Evolutionary conservation across 2,888 invertebrate genomes (phyloP).

Genomic region (Drosophila nr. perissopoda): DNA sequence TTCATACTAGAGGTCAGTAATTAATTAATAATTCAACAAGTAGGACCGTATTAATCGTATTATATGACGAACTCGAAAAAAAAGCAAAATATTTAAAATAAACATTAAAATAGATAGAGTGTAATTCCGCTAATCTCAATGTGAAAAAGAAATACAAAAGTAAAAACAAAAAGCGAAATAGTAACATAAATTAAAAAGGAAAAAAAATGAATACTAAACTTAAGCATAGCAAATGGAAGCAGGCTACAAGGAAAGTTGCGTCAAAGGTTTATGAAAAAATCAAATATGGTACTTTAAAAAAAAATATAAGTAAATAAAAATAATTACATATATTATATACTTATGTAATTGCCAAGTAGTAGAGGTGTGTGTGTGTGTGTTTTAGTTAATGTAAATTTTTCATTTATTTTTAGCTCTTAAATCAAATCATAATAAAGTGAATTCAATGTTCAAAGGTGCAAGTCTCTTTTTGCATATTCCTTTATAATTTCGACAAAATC

Average conservation of each 20-base stretch:
- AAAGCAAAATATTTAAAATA: constrained; percentile 25
- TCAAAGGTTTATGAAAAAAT: constrained; percentile 22
- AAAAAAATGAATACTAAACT: not conserved
- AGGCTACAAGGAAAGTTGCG: constrained; percentile 30
- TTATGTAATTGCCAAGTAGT: constrained; percentile 63
- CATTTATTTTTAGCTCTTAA: constrained; percentile 65
- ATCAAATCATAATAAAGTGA: constrained; percentile 69
- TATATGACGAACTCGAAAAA: constrained; percentile 40
- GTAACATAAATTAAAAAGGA: constrained; percentile 4
- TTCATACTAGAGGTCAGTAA: constrained; percentile 65
- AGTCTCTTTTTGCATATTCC: constrained; percentile 2
- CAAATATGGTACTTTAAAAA: constrained; percentile 30
- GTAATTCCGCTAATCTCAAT: constrained; percentile 74
- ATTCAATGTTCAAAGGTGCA: constrained; percentile 66
- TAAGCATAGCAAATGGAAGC: constrained; percentile 61
- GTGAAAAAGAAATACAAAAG: constrained; percentile 37
- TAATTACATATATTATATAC: constrained; percentile 45
- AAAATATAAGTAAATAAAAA: constrained; percentile 37
- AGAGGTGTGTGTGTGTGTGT: constrained; percentile 48
- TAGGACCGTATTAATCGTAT: constrained; percentile 51
- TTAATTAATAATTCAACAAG: constrained; percentile 25
- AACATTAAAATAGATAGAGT: constrained; percentile 59
- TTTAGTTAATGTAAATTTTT: constrained; percentile 69
- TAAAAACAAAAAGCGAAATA: constrained; percentile 15
- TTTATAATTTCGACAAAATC: not conserved